A percentile compares a stretch with the other conserved stretches of the same genome.
Conservation (phyloP, 2,797 vertebrate genomes). For the Anisognathus igniventris region DNA sequence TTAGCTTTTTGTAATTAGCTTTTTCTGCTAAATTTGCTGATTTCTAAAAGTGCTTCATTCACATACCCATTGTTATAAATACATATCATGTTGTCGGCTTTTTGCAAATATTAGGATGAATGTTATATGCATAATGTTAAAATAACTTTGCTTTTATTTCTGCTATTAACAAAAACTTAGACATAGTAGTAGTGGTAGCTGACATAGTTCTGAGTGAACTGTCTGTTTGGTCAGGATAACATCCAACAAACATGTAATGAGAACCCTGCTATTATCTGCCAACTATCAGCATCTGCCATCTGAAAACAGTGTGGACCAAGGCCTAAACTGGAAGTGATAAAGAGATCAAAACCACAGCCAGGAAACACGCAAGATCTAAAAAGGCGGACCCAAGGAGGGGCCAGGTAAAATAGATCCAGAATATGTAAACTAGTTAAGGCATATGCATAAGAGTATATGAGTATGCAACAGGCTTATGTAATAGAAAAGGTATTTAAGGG, state of each 20-base stretch:
- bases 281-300: background rate
- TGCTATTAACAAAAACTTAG: background rate
- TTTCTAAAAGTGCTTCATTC: background rate
- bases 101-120: background rate
- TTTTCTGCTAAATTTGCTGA: background rate
- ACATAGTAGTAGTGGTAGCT: background rate
- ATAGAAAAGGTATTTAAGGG: background rate
- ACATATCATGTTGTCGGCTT: background rate
- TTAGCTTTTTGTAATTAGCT: background rate
- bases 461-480: background rate
- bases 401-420: background rate
- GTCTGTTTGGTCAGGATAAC: background rate
- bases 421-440: background rate
- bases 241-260: background rate
- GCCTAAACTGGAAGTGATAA: background rate
- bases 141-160: background rate
- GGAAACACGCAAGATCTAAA: background rate
- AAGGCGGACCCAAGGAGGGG: rapidly evolving
- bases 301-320: background rate
- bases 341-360: background rate
- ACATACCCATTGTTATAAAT: background rate
- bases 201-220: background rate
- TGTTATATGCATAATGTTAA: background rate
- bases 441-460: background rate
- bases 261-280: background rate